A percentile compares a stretch with the other conserved stretches of the same genome.
Conservation (phyloP, 2,797 vertebrate genomes). For the Gouania willdenowi region DNA sequence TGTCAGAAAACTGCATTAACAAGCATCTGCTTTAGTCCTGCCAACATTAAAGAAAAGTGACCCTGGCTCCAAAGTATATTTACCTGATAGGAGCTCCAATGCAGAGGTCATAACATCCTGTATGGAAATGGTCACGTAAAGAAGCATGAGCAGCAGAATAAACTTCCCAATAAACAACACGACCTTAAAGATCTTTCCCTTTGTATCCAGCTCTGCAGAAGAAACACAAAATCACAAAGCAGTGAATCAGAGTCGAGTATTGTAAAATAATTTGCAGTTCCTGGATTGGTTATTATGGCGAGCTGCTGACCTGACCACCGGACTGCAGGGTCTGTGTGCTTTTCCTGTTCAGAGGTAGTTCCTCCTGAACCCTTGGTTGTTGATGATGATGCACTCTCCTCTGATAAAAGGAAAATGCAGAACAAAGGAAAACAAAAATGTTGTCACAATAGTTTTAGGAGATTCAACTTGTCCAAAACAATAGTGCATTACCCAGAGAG, state of each 20-base stretch:
- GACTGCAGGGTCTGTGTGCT: constrained; percentile 78
- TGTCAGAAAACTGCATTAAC: too few relatives aligned
- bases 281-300: accelerated
- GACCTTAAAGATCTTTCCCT: constrained; percentile 79
- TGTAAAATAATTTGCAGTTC: neutral
- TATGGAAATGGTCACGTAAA: constrained; percentile 95
- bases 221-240: constrained; percentile 1
- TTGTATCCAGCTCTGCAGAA: constrained; percentile 82
- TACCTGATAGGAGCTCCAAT: constrained; percentile 96
- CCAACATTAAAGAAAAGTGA: too few relatives aligned
- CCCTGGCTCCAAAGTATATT: neutral
- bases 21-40: too few relatives aligned
- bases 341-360: constrained; percentile 88
- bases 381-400: constrained; percentile 36
- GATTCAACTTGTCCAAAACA: neutral
- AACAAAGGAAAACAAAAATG: neutral
- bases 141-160: constrained; percentile 79
- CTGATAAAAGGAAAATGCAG: constrained; percentile 18
- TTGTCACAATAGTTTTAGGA: neutral
- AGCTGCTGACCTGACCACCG: constrained; percentile 89
- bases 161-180: constrained; percentile 72
- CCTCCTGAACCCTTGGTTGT: constrained; percentile 48
- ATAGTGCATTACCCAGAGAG: constrained; percentile 32
- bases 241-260: constrained; percentile 5
- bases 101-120: constrained; percentile 93